Percentiles rank a stretch among this genome's conserved stretches.
phyloP scores from a whole-genome alignment of 2,113 vertebrate genomes.

The Bucco capensis region DNA sequence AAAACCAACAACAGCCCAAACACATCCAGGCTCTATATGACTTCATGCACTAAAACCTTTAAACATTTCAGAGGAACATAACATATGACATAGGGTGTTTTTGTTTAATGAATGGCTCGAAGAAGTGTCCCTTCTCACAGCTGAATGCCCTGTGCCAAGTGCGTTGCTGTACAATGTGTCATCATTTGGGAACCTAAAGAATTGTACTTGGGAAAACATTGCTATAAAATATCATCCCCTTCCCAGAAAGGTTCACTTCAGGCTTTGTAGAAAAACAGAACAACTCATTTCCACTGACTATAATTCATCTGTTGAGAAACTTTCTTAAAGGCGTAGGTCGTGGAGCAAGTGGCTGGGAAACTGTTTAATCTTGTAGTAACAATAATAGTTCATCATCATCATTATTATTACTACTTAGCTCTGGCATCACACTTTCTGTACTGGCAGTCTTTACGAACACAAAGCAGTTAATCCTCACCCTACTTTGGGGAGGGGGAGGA shows the following conservation, averaged over 20 bases:
- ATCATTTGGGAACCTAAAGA: slow-evolving; percentile 70
- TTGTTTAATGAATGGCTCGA: slow-evolving; percentile 57
- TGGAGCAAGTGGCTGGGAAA: background rate
- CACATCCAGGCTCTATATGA: slow-evolving; percentile 11
- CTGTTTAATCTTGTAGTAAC: background rate
- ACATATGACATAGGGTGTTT: slow-evolving; percentile 40
- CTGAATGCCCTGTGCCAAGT: background rate
- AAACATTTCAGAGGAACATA: slow-evolving; percentile 51
- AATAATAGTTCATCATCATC: background rate
- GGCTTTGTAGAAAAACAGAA: slow-evolving; percentile 58
- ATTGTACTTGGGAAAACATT: slow-evolving; percentile 63
- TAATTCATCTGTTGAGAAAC: slow-evolving; percentile 52
- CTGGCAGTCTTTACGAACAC: background rate
- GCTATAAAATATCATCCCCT: slow-evolving; percentile 60
- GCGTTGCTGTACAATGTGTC: slow-evolving; percentile 60
- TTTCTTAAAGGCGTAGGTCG: slow-evolving; percentile 43
- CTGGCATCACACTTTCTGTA: background rate
- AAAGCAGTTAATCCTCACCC: background rate
- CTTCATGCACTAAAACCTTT: slow-evolving; percentile 39
- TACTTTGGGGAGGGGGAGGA: background rate
- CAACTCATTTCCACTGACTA: slow-evolving; percentile 47
- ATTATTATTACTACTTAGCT: background rate
- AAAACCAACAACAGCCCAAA: background rate
- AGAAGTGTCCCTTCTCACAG: slow-evolving; percentile 53
- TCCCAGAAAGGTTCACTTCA: slow-evolving; percentile 67